Percentiles rank a stretch among this genome's conserved stretches.
Conservation (phyloP, 2,797 vertebrate species). For the Tokudaia muenninki region DNA sequence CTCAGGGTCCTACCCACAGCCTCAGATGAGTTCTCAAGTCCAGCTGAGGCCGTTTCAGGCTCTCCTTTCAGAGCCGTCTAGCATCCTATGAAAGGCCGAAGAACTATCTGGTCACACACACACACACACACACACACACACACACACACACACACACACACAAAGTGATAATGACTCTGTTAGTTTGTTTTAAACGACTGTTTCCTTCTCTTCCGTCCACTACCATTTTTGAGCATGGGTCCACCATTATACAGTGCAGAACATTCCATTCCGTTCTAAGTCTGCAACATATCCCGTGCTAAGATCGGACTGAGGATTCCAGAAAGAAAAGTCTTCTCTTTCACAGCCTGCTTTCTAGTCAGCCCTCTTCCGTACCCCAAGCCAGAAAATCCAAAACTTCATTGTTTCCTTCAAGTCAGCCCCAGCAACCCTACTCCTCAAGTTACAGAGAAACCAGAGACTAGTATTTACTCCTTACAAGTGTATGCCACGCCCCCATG, state of each 20-base stretch:
- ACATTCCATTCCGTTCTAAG: rapidly evolving
- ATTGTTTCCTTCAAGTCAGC: not conserved
- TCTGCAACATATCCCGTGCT: not conserved
- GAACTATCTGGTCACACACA: not conserved
- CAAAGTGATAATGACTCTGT: not conserved
- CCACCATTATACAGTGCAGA: not conserved
- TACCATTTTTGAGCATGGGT: not conserved
- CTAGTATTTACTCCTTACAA: not conserved
- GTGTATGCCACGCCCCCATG: not conserved
- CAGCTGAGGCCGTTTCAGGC: not conserved
- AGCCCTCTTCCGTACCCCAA: not conserved
- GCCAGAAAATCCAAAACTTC: not conserved
- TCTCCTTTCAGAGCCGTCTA: not conserved
- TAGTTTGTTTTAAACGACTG: not conserved
- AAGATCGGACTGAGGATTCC: not conserved
- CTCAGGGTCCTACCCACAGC: not conserved
- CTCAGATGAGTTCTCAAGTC: not conserved
- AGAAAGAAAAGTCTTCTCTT: not conserved
- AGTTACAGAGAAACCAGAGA: not conserved
- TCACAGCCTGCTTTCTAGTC: not conserved
- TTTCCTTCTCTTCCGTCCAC: not conserved
- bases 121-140: not conserved
- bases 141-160: not conserved
- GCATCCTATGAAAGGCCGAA: not conserved
- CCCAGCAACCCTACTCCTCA: too few species aligned